Evolutionary conservation across 1,140 invertebrate species (phyloP).

Genomic region (Brachionus paranguensis): DNA sequence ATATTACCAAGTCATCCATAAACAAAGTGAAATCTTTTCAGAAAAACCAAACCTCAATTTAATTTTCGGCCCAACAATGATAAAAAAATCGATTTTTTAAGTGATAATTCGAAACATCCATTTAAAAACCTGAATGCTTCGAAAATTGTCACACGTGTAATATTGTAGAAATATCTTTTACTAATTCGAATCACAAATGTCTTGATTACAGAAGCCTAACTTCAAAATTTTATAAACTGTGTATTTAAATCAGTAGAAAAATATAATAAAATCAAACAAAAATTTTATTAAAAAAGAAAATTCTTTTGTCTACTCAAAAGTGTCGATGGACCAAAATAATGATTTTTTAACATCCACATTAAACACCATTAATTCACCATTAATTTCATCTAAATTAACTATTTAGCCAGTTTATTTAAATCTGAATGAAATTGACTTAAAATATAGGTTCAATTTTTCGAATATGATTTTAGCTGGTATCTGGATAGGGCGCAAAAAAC

Average conservation of each 20-base stretch:
- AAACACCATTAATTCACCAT: background rate
- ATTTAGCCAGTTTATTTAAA: background rate
- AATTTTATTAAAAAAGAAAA: background rate
- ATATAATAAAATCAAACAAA: background rate
- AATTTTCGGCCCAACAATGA: background rate
- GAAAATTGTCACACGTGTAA: background rate
- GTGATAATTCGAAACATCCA: background rate
- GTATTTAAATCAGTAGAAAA: background rate
- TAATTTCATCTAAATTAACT: background rate
- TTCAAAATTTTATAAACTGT: background rate
- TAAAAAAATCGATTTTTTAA: background rate
- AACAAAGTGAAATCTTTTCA: background rate
- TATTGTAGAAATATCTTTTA: background rate
- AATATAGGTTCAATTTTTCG: background rate
- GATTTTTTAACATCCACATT: background rate
- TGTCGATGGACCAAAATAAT: background rate
- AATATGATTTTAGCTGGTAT: constrained; percentile 8
- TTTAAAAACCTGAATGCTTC: background rate
- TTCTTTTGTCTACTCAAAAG: background rate
- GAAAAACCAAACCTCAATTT: background rate
- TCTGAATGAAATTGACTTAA: background rate
- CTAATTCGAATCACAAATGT: background rate
- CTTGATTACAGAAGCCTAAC: background rate
- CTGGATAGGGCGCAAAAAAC: background rate
- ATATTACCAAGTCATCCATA: background rate